Percentiles rank a stretch among this genome's conserved stretches.
Evolutionary conservation across 1,140 invertebrate genomes (phyloP).

Genomic region (Brachionus plicatilis): DNA sequence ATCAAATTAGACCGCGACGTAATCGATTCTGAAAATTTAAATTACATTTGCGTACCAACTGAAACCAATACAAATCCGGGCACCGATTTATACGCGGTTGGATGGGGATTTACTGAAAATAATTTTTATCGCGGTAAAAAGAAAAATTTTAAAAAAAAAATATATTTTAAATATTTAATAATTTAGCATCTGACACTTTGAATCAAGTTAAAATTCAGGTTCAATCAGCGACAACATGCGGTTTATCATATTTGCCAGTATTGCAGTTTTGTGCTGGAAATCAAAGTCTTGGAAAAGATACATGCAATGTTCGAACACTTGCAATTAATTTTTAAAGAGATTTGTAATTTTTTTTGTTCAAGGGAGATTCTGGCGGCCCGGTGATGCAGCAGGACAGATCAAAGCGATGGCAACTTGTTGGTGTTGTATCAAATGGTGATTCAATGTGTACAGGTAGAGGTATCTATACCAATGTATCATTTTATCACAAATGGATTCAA

Average conservation of each 20-base stretch:
- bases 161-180: neutral
- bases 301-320: conserved; percentile 9
- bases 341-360: neutral
- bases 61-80: conserved; percentile 9
- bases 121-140: conserved; percentile 20
- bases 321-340: neutral
- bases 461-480: conserved; percentile 27
- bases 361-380: conserved; percentile 38
- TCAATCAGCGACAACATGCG: neutral
- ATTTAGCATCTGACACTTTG: conserved; percentile 21
- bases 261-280: conserved; percentile 38
- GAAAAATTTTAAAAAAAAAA: neutral
- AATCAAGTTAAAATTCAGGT: conserved; percentile 36
- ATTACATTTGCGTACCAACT: conserved; percentile 10
- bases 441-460: conserved; percentile 20
- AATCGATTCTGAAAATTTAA: neutral
- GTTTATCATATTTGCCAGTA: conserved; percentile 21
- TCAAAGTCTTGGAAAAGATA: conserved; percentile 1
- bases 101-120: conserved; percentile 38
- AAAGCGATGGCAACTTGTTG: conserved; percentile 20
- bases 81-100: conserved; percentile 16
- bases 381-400: conserved; percentile 10
- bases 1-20: conserved; percentile 22
- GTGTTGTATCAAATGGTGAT: conserved; percentile 40
- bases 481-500: conserved; percentile 17